Conservation (phyloP, 2,797 vertebrate species). For the Synanceia verrucosa region DNA sequence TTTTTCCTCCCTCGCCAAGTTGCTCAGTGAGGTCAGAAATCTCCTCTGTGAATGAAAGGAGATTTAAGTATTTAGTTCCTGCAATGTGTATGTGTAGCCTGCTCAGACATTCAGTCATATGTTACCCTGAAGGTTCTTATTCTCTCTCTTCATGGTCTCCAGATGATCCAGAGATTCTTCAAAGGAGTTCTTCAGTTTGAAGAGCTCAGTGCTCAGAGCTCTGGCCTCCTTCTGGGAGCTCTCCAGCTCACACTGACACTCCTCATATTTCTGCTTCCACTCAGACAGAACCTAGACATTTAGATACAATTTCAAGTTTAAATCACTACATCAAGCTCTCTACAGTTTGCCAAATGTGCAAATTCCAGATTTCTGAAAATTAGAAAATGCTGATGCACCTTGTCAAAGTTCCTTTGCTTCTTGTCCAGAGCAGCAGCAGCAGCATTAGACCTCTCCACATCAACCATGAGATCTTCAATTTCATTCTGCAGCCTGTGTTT, state of each 20-base stretch:
- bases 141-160: constrained; percentile 87
- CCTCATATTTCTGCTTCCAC: constrained; percentile 82
- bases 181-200: constrained; percentile 84
- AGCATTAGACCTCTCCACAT: constrained; percentile 89
- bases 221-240: constrained; percentile 81
- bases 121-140: constrained; percentile 86
- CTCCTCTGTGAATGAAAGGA: constrained; percentile 73
- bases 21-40: constrained; percentile 82
- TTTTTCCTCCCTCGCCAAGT: constrained; percentile 86
- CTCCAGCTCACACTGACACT: constrained; percentile 78
- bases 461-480: constrained; percentile 93
- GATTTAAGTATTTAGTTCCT: neutral
- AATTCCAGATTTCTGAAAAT: neutral
- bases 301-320: neutral
- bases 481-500: constrained; percentile 93
- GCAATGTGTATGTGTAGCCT: neutral
- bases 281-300: constrained; percentile 67
- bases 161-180: constrained; percentile 82
- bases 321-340: neutral
- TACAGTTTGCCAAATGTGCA: neutral
- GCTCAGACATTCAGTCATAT: neutral
- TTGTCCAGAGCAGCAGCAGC: constrained; percentile 87
- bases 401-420: constrained; percentile 89
- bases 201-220: constrained; percentile 81
- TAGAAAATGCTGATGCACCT: constrained; percentile 8